phyloP scores from a whole-genome alignment of 2,888 invertebrate genomes.

The Geotrupes spiniger region DNA sequence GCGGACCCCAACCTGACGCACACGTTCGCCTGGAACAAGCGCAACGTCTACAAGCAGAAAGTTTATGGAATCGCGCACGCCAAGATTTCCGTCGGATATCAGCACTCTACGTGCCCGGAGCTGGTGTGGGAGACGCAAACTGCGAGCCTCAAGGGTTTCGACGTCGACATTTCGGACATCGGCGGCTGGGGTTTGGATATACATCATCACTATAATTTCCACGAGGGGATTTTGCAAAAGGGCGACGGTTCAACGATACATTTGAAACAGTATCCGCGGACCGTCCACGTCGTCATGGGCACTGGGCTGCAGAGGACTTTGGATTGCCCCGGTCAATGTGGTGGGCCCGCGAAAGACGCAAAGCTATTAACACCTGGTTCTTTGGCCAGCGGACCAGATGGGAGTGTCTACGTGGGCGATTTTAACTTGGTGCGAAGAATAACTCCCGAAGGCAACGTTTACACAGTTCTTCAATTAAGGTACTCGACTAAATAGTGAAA shows the following conservation, averaged over 20 bases:
- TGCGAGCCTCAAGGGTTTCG: conserved; percentile 90
- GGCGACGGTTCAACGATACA: conserved; percentile 93
- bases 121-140: conserved; percentile 96
- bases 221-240: conserved; percentile 96
- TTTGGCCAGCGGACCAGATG: conserved; percentile 92
- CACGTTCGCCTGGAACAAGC: conserved; percentile 96
- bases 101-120: conserved; percentile 81
- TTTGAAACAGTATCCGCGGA: conserved; percentile 87
- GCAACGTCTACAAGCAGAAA: conserved; percentile 96
- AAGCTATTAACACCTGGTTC: conserved; percentile 90
- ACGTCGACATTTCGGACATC: conserved; percentile 94
- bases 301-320: conserved; percentile 83
- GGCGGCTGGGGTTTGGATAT: conserved; percentile 98
- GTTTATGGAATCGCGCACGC: conserved; percentile 87
- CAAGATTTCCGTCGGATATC: conserved; percentile 89
- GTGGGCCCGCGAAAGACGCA: conserved; percentile 81
- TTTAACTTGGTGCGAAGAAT: conserved; percentile 91
- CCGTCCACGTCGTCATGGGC: conserved; percentile 89
- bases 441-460: conserved; percentile 85
- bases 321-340: conserved; percentile 83
- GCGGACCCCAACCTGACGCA: conserved; percentile 94
- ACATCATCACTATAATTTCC: conserved; percentile 98
- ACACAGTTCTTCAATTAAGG: conserved; percentile 85
- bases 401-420: conserved; percentile 95
- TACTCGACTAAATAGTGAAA: conserved; percentile 42